Conservation (phyloP, 2,888 invertebrate species). For the Micoletzkya japonica region DNA sequence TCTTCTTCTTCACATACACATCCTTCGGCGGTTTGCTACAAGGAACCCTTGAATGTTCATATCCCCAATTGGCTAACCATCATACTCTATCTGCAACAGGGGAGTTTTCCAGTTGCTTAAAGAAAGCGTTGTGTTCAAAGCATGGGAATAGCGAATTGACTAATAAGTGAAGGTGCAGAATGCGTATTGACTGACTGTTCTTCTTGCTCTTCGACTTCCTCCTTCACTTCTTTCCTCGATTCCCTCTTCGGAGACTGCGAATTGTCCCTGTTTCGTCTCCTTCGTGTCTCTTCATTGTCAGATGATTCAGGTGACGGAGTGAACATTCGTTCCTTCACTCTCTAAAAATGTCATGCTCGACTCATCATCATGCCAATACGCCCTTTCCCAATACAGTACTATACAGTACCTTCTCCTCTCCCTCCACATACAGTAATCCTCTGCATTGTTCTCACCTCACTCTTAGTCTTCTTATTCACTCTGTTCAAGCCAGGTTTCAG, state of each 20-base stretch:
- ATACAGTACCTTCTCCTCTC: not conserved
- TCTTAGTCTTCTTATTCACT: slow-evolving; percentile 29
- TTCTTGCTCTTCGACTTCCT: slow-evolving; percentile 23
- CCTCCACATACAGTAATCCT: not conserved
- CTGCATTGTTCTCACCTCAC: slow-evolving; percentile 4
- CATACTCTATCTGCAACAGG: too few species aligned
- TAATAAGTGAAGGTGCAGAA: too few species aligned
- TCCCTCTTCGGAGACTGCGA: slow-evolving; percentile 20
- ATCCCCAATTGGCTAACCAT: not conserved
- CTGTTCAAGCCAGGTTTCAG: slow-evolving; percentile 45
- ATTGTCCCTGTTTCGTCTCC: slow-evolving; percentile 27
- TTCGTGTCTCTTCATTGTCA: slow-evolving; percentile 35
- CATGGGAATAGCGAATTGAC: too few species aligned
- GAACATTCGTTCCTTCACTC: slow-evolving; percentile 38
- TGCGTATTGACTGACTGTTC: not conserved
- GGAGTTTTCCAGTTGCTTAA: too few species aligned
- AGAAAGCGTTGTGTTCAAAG: too few species aligned
- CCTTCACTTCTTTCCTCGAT: slow-evolving; percentile 16
- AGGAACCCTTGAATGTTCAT: not conserved
- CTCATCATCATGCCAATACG: not conserved
- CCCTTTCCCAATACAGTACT: too few species aligned
- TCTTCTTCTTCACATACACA: slow-evolving; percentile 25
- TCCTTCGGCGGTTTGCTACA: slow-evolving; percentile 27
- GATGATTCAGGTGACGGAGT: slow-evolving; percentile 44
- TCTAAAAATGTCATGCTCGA: not conserved